Evolutionary conservation across 2,888 invertebrate species (phyloP).

Genomic region (Eupithecia exiguata): DNA sequence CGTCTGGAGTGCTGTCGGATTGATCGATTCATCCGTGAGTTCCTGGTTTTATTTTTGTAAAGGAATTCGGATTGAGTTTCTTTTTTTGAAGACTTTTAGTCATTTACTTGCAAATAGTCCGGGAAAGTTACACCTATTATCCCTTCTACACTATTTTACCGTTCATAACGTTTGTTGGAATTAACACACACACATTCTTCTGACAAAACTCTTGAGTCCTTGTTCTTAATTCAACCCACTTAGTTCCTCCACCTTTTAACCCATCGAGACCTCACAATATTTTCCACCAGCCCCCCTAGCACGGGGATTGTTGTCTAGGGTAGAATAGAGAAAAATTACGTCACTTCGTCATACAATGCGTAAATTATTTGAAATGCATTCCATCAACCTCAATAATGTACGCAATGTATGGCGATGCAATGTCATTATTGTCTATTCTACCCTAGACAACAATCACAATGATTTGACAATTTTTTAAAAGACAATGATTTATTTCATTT

Average conservation of each 20-base stretch:
- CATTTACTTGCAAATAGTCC: not conserved
- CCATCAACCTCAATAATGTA: too few species aligned
- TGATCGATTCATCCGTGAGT: conserved; percentile 63
- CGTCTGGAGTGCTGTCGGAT: conserved; percentile 53
- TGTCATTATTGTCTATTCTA: too few species aligned
- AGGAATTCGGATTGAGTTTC: conserved; percentile 27
- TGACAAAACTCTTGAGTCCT: not conserved
- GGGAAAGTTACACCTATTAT: not conserved
- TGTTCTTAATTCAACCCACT: not conserved
- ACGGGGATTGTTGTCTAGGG: too few species aligned
- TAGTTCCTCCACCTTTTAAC: conserved; percentile 1
- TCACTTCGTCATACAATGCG: too few species aligned
- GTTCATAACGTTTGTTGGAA: not conserved
- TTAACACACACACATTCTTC: not conserved
- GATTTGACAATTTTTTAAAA: too few species aligned
- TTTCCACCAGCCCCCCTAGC: too few species aligned
- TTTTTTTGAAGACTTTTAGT: not conserved
- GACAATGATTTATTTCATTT: too few species aligned
- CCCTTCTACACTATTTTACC: not conserved
- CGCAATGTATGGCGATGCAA: too few species aligned
- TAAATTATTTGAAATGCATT: too few species aligned
- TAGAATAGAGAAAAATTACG: too few species aligned
- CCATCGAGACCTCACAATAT: conserved; percentile 5
- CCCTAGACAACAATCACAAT: too few species aligned
- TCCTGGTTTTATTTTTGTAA: conserved; percentile 45